Percentiles rank a stretch among this genome's conserved stretches.
Evolutionary conservation across 2,797 vertebrate genomes (phyloP).

Genomic region (Mallotus villosus): DNA sequence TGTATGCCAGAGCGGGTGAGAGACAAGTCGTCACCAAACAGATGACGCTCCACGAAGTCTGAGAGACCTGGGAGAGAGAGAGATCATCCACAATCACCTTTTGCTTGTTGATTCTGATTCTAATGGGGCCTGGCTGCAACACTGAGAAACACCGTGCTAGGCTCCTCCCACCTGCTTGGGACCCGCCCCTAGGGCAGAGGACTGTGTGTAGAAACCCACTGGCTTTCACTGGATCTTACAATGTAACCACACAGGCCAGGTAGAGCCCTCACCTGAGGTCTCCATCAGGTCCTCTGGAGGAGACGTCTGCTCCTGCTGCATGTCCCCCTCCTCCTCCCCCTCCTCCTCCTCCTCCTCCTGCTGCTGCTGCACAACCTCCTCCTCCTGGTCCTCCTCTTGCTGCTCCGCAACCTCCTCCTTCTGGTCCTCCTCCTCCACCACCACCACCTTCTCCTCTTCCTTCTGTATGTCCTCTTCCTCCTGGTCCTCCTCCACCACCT

Average conservation of each 20-base stretch:
- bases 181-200: no score
- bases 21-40: slow-evolving; percentile 59
- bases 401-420: background rate
- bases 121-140: no score
- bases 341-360: background rate
- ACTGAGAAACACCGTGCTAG: no score
- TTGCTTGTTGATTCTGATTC: no score
- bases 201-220: no score
- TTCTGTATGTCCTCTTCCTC: background rate
- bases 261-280: slow-evolving; percentile 47
- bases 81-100: slow-evolving; percentile 39
- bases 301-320: background rate
- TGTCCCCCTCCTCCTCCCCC: background rate
- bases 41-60: slow-evolving; percentile 69
- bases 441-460: background rate
- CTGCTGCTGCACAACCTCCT: slow-evolving; percentile 21
- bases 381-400: slow-evolving; percentile 16
- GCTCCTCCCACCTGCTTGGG: no score
- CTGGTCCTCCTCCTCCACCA: background rate
- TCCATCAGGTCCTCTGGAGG: slow-evolving; percentile 27
- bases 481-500: background rate
- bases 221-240: no score
- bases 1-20: slow-evolving; percentile 66
- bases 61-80: slow-evolving; percentile 65
- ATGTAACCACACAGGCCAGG: slow-evolving; percentile 21